Evolutionary conservation across 2,888 invertebrate genomes (phyloP).

Genomic region (Pardosa pseudoannulata): DNA sequence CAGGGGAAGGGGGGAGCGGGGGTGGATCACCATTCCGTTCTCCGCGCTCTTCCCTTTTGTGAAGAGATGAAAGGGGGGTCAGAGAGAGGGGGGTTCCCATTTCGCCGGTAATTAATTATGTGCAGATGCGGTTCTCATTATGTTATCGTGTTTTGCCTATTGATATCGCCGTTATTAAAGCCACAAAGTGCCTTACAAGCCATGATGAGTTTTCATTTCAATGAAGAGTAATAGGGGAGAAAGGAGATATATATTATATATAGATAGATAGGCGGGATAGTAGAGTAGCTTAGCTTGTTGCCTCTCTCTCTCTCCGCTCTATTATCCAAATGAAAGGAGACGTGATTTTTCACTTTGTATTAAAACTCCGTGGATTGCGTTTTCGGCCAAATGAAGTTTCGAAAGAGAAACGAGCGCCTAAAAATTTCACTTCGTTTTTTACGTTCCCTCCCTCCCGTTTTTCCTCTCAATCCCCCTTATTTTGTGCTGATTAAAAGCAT

Average conservation of each 20-base stretch:
- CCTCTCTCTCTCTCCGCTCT: slow-evolving; percentile 37
- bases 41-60: neutral
- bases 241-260: slow-evolving; percentile 33
- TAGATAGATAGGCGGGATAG: no score
- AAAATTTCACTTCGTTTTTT: slow-evolving; percentile 4
- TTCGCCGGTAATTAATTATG: slow-evolving; percentile 60
- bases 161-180: slow-evolving; percentile 67
- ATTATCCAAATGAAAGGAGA: slow-evolving; percentile 71
- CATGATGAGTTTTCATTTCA: slow-evolving; percentile 53
- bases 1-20: neutral
- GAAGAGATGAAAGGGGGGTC: slow-evolving; percentile 15
- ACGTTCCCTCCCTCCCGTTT: no score
- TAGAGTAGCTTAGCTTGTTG: no score
- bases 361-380: slow-evolving; percentile 41
- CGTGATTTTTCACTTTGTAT: slow-evolving; percentile 55
- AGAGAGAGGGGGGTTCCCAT: neutral
- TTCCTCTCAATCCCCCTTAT: no score
- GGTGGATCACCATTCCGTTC: slow-evolving; percentile 24
- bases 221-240: slow-evolving; percentile 14
- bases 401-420: slow-evolving; percentile 8
- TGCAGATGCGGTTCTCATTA: slow-evolving; percentile 66
- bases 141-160: slow-evolving; percentile 69
- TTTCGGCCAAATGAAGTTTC: slow-evolving; percentile 60
- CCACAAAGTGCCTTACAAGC: slow-evolving; percentile 66
- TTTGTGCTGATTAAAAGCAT: slow-evolving; percentile 64